Conservation (phyloP, 2,888 invertebrate genomes). For the Hesperia comma region DNA sequence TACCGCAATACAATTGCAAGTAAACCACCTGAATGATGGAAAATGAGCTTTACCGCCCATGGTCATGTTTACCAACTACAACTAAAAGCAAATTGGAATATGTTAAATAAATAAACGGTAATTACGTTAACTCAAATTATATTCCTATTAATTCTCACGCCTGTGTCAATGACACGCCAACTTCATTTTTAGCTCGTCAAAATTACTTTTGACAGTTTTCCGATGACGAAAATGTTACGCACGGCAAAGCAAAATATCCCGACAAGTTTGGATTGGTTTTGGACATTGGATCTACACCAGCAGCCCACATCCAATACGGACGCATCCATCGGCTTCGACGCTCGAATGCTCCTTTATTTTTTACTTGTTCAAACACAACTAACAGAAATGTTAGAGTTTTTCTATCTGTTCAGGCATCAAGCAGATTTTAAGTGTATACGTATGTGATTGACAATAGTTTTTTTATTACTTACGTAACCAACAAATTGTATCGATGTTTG, state of each 20-base stretch:
- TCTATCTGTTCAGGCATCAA: too few relatives aligned
- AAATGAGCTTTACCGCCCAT: too few relatives aligned
- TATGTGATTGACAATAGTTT: too few relatives aligned
- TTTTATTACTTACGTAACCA: too few relatives aligned
- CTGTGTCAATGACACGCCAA: constrained; percentile 2
- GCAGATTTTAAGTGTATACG: too few relatives aligned
- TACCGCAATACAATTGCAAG: too few relatives aligned
- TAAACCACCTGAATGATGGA: too few relatives aligned
- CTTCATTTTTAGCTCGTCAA: constrained; percentile 1
- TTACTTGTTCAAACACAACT: background rate
- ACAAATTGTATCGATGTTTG: too few relatives aligned
- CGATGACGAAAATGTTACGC: constrained; percentile 9
- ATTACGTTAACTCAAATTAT: too few relatives aligned
- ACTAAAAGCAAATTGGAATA: too few relatives aligned
- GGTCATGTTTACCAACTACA: too few relatives aligned
- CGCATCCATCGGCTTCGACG: background rate
- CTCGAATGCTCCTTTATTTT: background rate
- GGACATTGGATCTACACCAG: constrained; percentile 3
- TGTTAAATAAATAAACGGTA: too few relatives aligned
- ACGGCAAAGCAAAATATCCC: background rate
- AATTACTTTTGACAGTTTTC: constrained; percentile 8
- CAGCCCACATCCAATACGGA: background rate
- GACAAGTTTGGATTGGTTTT: constrained; percentile 5
- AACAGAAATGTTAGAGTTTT: background rate
- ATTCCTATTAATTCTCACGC: background rate